phyloP scores from a whole-genome alignment of 2,113 vertebrate species.

The Procavia capensis region DNA sequence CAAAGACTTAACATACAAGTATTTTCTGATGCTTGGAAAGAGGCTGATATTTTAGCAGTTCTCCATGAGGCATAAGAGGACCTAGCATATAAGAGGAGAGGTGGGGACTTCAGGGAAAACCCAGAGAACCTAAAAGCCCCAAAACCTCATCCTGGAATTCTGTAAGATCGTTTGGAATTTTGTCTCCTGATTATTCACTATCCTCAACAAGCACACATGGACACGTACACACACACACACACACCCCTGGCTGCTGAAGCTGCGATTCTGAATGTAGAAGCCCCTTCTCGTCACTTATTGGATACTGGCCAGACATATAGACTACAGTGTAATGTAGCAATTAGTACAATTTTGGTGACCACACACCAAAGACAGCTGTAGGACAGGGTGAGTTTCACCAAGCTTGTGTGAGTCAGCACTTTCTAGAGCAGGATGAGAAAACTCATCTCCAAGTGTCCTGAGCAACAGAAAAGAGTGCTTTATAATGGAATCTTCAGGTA shows the following conservation, averaged over 20 bases:
- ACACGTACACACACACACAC: background rate
- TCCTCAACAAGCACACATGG: background rate
- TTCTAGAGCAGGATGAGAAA: background rate
- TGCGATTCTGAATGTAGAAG: background rate
- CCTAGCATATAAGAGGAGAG: background rate
- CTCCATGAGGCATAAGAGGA: background rate
- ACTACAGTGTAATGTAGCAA: accelerated
- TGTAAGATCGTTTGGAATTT: background rate
- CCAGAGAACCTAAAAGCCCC: background rate
- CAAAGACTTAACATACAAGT: background rate
- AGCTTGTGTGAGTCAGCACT: background rate
- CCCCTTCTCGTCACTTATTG: background rate
- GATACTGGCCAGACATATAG: background rate
- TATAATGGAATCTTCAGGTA: no score
- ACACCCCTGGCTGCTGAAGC: background rate
- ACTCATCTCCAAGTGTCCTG: background rate
- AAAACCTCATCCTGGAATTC: background rate
- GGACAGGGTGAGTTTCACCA: background rate
- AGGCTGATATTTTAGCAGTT: background rate
- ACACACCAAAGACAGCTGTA: accelerated
- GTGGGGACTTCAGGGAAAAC: background rate
- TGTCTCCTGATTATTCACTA: background rate
- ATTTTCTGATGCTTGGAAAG: background rate
- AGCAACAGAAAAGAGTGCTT: background rate
- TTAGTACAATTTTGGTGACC: background rate